phyloP scores from a whole-genome alignment of 35 echinoderm and acorn worm genomes.

The Ophiothrix spiculata region DNA sequence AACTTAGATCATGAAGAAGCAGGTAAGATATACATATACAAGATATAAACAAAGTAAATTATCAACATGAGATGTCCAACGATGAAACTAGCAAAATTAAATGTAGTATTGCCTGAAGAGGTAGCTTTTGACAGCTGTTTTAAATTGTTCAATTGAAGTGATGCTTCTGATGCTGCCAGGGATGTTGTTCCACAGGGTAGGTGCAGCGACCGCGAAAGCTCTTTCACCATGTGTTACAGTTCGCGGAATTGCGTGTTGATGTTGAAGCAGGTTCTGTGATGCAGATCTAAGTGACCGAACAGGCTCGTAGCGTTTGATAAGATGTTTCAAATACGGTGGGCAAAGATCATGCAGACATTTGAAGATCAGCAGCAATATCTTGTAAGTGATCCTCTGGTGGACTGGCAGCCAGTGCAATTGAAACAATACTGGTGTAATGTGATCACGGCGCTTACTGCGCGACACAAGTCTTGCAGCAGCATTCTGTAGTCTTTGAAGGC shows the following conservation, averaged over 20 bases:
- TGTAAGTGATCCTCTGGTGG: background rate
- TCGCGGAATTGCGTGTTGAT: too few species aligned
- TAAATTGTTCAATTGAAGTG: background rate
- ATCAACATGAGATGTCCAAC: too few species aligned
- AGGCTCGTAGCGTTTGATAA: background rate
- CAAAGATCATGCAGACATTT: background rate
- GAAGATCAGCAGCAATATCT: background rate
- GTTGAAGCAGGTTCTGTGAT: background rate
- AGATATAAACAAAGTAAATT: too few species aligned
- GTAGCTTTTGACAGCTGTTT: constrained; percentile 9
- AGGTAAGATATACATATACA: too few species aligned
- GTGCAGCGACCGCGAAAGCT: constrained; percentile 8
- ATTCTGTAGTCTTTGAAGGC: constrained; percentile 17
- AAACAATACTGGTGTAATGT: background rate
- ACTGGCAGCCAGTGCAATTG: constrained; percentile 2
- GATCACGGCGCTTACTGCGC: background rate
- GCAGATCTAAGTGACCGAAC: background rate
- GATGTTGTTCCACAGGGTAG: constrained; percentile 2
- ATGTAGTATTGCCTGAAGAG: background rate
- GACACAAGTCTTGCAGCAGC: constrained; percentile 10
- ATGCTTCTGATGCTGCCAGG: background rate
- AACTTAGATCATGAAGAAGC: too few species aligned
- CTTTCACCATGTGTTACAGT: constrained; percentile 1
- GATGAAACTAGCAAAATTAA: too few species aligned
- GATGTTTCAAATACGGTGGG: background rate